Evolutionary conservation across 2,888 invertebrate genomes (phyloP).

Genomic region (Anorthoa munda): DNA sequence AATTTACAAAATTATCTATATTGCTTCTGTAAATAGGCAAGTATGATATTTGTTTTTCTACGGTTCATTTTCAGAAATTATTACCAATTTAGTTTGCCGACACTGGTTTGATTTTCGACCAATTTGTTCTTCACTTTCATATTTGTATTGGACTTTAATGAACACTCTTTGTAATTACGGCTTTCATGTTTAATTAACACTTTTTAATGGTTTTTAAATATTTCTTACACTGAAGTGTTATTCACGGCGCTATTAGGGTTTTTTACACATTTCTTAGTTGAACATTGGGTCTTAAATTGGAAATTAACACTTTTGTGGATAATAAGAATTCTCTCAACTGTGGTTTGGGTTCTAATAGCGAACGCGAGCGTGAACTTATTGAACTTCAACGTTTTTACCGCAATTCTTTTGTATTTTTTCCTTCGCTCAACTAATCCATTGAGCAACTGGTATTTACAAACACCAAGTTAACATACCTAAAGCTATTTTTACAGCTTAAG

Average conservation of each 20-base stretch:
- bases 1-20: conserved; percentile 60
- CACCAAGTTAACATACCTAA: conserved; percentile 14
- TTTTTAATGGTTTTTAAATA: conserved; percentile 63
- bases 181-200: conserved; percentile 53
- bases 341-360: neutral
- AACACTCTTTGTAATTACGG: conserved; percentile 52
- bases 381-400: neutral
- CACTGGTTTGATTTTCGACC: conserved; percentile 34
- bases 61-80: conserved; percentile 38
- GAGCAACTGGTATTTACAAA: conserved; percentile 17
- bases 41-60: conserved; percentile 30
- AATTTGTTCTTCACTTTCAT: conserved; percentile 33
- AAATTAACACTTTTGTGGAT: conserved; percentile 37
- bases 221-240: conserved; percentile 50
- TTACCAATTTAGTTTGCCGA: conserved; percentile 35
- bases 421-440: neutral
- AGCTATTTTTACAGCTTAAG: conserved; percentile 27
- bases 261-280: conserved; percentile 38
- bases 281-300: conserved; percentile 18
- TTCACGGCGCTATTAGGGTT: conserved; percentile 28
- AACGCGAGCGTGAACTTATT: neutral
- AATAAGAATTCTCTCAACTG: neutral
- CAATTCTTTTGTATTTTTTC: too few species aligned
- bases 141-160: conserved; percentile 49
- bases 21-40: conserved; percentile 53